Base-by-base conservation (phyloP, 2,888 invertebrate genomes). In the Campopleginae sp. region DNA sequence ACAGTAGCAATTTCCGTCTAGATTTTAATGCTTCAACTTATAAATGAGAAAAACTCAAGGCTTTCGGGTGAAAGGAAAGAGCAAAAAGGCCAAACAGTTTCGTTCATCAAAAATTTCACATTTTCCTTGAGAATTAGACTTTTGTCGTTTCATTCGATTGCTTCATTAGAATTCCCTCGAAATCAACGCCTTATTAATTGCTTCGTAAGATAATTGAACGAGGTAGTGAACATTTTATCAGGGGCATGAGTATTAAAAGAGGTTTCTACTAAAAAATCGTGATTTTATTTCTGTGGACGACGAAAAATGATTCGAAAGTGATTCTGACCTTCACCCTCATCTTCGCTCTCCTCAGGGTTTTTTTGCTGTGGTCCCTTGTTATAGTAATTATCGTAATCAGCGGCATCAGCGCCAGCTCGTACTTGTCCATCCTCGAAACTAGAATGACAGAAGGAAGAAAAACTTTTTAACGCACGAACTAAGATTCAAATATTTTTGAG, bases 311-410 rank as follows among this genome's bases (percentile, higher is more conserved):
- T 58, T 14, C 8, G 19, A n/a, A 5, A 58, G 10, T 46, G 10
- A 19, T 78, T 38, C 76, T 87, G 85, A 90, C 91, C 93, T 91
- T 93, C 93, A 1, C 91, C 91, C 77, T 93, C 93, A 54, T 93
- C 93, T 82, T 93, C 93, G n/a, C 89, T 92, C 58, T 92, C 93
- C 31, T 91, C 92, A 4, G 91, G 91, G 44, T 90, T 92, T 84
- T 93, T 93, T 68, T 90, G 91, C 31, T 89, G 91, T 14, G 89
- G 89, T 61, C 92, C 92, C 61, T 92, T 91, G 42, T 92, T 91
- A 72, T 92, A 91, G 42, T 92, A 92, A 65, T 91, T 91, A 23
- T 90, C 92, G 44, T 93, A 92, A 54, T 93, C 93, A n/a, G 92
- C 92, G 3, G 79, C 86, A 4, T 91, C 91, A 14, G 91, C 91